Evolutionary conservation across 2,888 invertebrate species (phyloP).

Genomic region (Macrophya annulata): DNA sequence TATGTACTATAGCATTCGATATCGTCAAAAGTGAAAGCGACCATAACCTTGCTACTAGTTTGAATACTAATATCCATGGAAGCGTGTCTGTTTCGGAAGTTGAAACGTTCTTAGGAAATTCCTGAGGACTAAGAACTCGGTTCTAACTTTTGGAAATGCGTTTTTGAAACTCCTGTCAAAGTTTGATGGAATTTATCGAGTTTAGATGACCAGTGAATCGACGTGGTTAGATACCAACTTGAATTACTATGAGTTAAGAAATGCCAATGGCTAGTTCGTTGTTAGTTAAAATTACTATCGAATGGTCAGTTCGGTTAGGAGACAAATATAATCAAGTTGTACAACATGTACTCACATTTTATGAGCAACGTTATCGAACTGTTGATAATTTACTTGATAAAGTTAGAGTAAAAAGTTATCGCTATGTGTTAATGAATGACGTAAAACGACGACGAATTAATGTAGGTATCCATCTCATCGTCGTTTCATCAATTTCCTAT

Average conservation of each 20-base stretch:
- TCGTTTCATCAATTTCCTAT: neutral
- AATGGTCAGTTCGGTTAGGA: too few species aligned
- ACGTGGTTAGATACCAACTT: neutral
- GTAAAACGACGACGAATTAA: neutral
- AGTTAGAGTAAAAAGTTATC: too few species aligned
- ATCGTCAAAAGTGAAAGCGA: constrained; percentile 7
- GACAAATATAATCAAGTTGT: too few species aligned
- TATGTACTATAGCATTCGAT: neutral
- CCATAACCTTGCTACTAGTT: neutral
- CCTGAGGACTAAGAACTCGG: neutral
- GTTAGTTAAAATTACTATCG: neutral
- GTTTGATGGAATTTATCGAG: neutral
- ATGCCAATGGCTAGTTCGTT: neutral
- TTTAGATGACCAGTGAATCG: neutral
- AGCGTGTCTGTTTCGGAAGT: neutral
- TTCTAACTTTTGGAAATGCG: neutral
- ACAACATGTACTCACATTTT: neutral
- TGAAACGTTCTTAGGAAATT: neutral
- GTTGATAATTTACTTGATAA: neutral
- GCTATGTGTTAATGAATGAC: neutral
- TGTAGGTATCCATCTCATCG: neutral
- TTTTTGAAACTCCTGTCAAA: neutral
- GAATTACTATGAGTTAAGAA: too few species aligned
- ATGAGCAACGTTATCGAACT: neutral
- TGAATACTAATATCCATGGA: neutral